A percentile compares a stretch with the other conserved stretches of the same genome.
These are phyloP conservation scores for Chelmon rostratus DNA, from an alignment of 2,797 vertebrate genomes.

Conservation along the genomic window DNA sequence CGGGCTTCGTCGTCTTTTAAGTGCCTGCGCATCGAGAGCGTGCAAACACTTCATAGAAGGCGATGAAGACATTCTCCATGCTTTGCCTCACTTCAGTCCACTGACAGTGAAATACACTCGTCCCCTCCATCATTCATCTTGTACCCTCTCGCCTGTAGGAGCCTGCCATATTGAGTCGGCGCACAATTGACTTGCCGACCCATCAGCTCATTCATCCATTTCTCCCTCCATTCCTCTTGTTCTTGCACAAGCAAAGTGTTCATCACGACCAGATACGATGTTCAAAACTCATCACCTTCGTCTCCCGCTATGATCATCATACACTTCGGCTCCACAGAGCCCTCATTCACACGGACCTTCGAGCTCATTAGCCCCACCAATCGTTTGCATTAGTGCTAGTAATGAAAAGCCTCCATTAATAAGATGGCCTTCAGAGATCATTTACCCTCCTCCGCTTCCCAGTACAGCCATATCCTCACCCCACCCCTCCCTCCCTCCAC, in stretches of 20 bases:
- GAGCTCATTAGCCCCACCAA: slow-evolving; percentile 81
- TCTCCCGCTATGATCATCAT: slow-evolving; percentile 69
- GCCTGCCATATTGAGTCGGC: slow-evolving; percentile 64
- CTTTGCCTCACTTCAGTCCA: slow-evolving; percentile 61
- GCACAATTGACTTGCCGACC: slow-evolving; percentile 67
- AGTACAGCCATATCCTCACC: slow-evolving; percentile 50
- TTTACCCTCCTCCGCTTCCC: slow-evolving; percentile 76
- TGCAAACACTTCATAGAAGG: slow-evolving; percentile 37
- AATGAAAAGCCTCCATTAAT: slow-evolving; percentile 84
- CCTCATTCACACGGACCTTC: slow-evolving; percentile 61
- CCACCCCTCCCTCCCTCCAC: slow-evolving; percentile 30
- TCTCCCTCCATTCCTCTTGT: slow-evolving; percentile 58
- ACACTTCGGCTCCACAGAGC: slow-evolving; percentile 58
- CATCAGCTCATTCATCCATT: slow-evolving; percentile 69
- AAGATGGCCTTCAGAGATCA: slow-evolving; percentile 83
- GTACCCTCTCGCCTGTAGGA: slow-evolving; percentile 61
- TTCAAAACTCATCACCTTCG: slow-evolving; percentile 71
- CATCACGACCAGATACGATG: slow-evolving; percentile 62
- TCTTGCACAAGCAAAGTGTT: slow-evolving; percentile 71
- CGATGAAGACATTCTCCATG: slow-evolving; percentile 69
- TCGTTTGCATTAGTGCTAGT: slow-evolving; percentile 78
- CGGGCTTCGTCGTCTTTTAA: slow-evolving; percentile 35
- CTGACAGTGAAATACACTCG: slow-evolving; percentile 63
- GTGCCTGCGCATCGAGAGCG: slow-evolving; percentile 19
- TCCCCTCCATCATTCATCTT: slow-evolving; percentile 58